Base-by-base conservation (phyloP, 2,888 invertebrate species). In the Xestia sexstrigata region DNA sequence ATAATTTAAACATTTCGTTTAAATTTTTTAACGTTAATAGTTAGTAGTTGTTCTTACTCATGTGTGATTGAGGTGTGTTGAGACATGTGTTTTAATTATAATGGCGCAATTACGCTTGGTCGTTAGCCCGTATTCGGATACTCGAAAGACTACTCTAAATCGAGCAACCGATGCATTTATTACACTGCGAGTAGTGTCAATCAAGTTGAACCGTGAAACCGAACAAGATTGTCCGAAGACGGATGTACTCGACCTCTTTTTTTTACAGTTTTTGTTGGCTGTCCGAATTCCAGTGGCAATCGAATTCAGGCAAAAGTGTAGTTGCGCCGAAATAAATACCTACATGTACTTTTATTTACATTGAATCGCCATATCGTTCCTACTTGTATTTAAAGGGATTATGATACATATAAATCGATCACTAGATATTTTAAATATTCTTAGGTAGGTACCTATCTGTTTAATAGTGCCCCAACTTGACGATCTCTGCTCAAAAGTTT, bases 401-500 rank as follows among this genome's bases (percentile, higher is more conserved):
- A 42, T 45, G 30, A 62, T 35, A 35, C 15, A 2, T 23, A 42
- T 20, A 15, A 55, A 20, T 8, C 30, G 1, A 30, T 62, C 20
- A 26, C 20, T 47, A 15, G 8, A 1, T 1, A 52, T 20, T 62
- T 49, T 45, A 2, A 2, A 26, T 17, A 3, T 26, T 42, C 6
- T 35, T 52, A 13, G 26, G 17, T 5, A 26, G 17, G 0, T 52
- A 49, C 3, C 2, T 58, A 17, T 9, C 9, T 73, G 2, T 49
- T 35, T 13, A 20, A 42, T 23, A 4, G 8, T 65, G 17, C 39
- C 35, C 1, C 5, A 35, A 68, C 13, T 87, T 87, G 87, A 79
- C 81, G 70, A 87, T 78, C 84, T 74, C 86, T 84, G 88, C 30
- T 23, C 63, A 52, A 35, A 60, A 68, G n/a, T 65, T 73, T 76